phyloP scores from a whole-genome alignment of 1,140 invertebrate species.

The Trachymyrmex septentrionalis region DNA sequence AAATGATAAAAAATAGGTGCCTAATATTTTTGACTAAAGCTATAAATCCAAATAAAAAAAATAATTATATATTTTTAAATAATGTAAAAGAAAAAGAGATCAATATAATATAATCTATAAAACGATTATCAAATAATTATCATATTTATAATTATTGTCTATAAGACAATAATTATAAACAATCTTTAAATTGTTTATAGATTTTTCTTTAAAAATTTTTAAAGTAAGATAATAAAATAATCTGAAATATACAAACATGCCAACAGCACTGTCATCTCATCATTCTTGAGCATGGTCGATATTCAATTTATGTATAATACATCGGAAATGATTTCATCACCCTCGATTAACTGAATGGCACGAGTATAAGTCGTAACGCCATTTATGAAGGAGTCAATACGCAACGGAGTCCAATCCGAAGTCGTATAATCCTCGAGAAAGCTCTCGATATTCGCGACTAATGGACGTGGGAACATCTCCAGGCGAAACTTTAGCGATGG shows the following conservation, averaged over 20 bases:
- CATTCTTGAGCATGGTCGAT: not conserved
- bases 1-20: too few species aligned
- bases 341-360: not conserved
- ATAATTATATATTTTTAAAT: not conserved
- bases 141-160: not conserved
- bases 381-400: constrained; percentile 15
- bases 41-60: not conserved
- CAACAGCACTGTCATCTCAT: not conserved
- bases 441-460: constrained; percentile 31
- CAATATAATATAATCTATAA: constrained; percentile 2
- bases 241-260: not conserved
- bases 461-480: constrained; percentile 35
- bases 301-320: not conserved
- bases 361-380: constrained; percentile 7
- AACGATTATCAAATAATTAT: not conserved
- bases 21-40: too few species aligned
- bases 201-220: not conserved
- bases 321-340: not conserved
- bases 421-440: constrained; percentile 32
- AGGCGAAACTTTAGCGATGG: constrained; percentile 22
- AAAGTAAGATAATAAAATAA: not conserved
- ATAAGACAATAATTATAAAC: not conserved
- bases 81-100: not conserved
- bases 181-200: too few species aligned
- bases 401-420: not conserved